phyloP scores from a whole-genome alignment of 2,113 vertebrate genomes.

The Galbula dea region DNA sequence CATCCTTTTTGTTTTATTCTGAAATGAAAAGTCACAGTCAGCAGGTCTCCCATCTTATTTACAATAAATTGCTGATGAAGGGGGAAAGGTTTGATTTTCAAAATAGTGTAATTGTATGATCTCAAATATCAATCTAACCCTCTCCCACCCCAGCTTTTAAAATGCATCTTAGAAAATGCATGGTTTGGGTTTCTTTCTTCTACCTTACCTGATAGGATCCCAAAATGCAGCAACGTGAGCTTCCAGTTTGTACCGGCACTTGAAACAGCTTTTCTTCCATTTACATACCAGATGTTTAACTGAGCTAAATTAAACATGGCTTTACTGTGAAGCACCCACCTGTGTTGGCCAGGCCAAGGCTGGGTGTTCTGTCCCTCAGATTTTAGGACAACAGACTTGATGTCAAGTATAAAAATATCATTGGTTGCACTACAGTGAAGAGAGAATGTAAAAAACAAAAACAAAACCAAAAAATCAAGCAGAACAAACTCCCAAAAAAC shows the following conservation, averaged over 20 bases:
- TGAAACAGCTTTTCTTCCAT: background rate
- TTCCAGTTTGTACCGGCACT: background rate
- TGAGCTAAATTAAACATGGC: background rate
- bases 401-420: background rate
- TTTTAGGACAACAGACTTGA: background rate
- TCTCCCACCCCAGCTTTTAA: background rate
- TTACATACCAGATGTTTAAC: background rate
- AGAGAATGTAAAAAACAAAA: background rate
- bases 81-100: background rate
- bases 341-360: background rate
- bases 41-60: background rate
- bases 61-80: background rate
- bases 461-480: background rate
- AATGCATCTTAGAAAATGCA: background rate
- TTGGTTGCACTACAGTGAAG: background rate
- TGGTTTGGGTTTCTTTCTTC: background rate
- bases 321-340: background rate
- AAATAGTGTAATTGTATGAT: background rate
- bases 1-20: background rate
- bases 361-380: background rate
- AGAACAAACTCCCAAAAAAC: background rate
- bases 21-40: slow-evolving; percentile 9
- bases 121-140: background rate
- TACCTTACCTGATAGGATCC: background rate
- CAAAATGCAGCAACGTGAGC: background rate